Evolutionary conservation across 2,888 invertebrate species (phyloP).

Genomic region (Lamellibrachia satsuma): DNA sequence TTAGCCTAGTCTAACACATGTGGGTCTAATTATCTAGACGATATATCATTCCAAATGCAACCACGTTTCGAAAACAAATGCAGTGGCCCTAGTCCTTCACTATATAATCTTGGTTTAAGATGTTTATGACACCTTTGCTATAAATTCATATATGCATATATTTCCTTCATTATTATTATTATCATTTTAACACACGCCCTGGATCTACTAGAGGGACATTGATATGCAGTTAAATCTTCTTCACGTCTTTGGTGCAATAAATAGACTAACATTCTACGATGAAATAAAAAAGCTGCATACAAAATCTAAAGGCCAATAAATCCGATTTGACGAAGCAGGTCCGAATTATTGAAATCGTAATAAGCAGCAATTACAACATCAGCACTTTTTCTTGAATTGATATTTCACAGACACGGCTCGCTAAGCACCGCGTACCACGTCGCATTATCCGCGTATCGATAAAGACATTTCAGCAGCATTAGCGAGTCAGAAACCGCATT

Average conservation of each 20-base stretch:
- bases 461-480: constrained; percentile 2
- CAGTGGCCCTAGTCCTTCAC: neutral
- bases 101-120: no score
- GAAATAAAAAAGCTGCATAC: neutral
- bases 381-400: neutral
- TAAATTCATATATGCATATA: neutral
- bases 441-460: neutral
- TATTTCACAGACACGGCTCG: neutral
- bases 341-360: neutral
- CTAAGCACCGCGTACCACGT: neutral
- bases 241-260: neutral
- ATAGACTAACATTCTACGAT: neutral
- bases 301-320: neutral
- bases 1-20: neutral
- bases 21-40: neutral
- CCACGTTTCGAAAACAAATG: neutral
- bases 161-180: neutral
- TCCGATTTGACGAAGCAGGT: neutral
- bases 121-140: neutral
- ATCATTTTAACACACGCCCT: neutral
- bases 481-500: constrained; percentile 3
- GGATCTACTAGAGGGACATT: no score
- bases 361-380: neutral
- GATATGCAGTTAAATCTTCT: neutral
- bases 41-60: neutral